Evolutionary conservation across 2,888 invertebrate species (phyloP).

Genomic region (Stegana nigrithorax): DNA sequence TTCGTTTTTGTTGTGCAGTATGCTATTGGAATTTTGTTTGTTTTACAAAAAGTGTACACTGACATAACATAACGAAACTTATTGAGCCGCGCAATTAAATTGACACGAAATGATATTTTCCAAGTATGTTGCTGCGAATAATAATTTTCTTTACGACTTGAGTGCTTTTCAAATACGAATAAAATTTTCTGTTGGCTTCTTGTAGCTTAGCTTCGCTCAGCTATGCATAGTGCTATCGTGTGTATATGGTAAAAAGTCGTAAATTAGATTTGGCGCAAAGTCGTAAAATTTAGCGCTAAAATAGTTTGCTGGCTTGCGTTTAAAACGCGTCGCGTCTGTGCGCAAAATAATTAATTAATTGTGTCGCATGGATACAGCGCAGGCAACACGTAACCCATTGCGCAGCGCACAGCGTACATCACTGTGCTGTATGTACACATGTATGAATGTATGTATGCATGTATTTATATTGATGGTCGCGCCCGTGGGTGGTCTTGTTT

Average conservation of each 20-base stretch:
- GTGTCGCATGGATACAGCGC: too few relatives aligned
- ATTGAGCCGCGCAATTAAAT: slow-evolving; percentile 4
- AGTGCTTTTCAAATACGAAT: not conserved
- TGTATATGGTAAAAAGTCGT: slow-evolving; percentile 5
- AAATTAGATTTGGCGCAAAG: slow-evolving; percentile 42
- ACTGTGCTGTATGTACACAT: too few relatives aligned
- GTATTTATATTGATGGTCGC: slow-evolving; percentile 11
- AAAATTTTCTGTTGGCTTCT: not conserved
- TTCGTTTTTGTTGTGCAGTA: too few relatives aligned
- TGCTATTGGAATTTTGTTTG: too few relatives aligned
- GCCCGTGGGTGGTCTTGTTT: slow-evolving; percentile 49
- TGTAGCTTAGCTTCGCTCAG: not conserved
- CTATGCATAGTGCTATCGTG: too few relatives aligned
- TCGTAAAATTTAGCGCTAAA: slow-evolving; percentile 48
- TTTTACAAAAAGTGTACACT: too few relatives aligned
- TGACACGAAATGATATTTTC: not conserved
- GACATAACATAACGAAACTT: too few relatives aligned
- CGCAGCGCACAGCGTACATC: too few relatives aligned
- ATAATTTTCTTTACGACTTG: not conserved
- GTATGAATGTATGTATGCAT: too few relatives aligned
- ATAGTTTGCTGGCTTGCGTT: slow-evolving; percentile 41
- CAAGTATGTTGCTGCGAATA: not conserved
- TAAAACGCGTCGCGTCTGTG: slow-evolving; percentile 41
- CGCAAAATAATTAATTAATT: slow-evolving; percentile 55
- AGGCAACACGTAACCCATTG: not conserved